Evolutionary conservation across 2,888 invertebrate genomes (phyloP), one percentile per base, ranked within the genome.

Genomic region (Acleris sparsana): DNA sequence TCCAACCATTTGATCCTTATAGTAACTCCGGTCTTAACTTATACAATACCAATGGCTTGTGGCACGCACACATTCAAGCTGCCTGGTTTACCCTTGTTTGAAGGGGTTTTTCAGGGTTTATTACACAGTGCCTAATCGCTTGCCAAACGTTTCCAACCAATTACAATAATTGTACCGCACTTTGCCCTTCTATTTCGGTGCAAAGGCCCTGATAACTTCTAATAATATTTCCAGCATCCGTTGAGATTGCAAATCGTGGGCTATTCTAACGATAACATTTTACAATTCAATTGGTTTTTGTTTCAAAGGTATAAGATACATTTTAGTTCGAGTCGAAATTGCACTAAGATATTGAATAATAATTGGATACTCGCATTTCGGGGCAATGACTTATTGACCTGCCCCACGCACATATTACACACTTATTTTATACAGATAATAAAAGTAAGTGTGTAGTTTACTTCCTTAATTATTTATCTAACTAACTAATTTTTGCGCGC

Each of bases 221-320:
- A 65, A 62, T 55, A 68, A 62, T 58, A 46, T 46, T 6, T 46
- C 17, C 56, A 44, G 22, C 56, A 56, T 56, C 56, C 56, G 56
- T 57, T 13, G 43, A 9, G 17, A 16, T 46, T 46, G n/a, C 70
- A 69, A 67, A 65, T 69, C 56, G 65, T 58, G 55, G 57, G 48
- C 39, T 55, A 53, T 39, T 20, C 1, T 46, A 46, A 5, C 25
- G 7, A 17, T 22, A 44, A 3, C 11, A 49, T 20, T 18, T 11
- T 20, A 18, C 18, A 7, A 11, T 49, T 18, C 13, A 49, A 17
- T 17, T 49, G 20, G 11, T 6, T 18, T 49, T 49, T 49, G 13
- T 49, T 49, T 11, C 49, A 9, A 20, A 6, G 49, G 7, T 9
- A 11, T 13, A 49, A 13, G 20, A 20, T 49, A 4, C 17, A 11